Evolutionary conservation across 2,113 vertebrate species (phyloP).

Genomic region (Tragelaphus buxtoni): DNA sequence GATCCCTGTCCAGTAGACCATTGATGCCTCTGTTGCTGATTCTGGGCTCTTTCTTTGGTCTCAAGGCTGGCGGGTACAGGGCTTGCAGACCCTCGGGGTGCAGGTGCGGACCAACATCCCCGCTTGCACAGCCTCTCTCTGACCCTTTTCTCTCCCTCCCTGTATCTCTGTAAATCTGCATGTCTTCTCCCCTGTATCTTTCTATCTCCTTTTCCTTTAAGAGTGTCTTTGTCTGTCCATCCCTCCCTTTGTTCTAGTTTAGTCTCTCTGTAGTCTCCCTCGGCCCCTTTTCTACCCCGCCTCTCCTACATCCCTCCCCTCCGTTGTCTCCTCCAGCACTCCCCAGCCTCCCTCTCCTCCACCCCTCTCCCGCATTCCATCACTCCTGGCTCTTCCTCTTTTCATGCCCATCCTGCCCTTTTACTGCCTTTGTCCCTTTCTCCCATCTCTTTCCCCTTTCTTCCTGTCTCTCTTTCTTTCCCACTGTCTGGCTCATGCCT

Average conservation of each 20-base stretch:
- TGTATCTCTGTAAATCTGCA: not conserved
- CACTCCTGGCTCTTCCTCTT: not conserved
- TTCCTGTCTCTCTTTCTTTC: not conserved
- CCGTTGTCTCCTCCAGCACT: not conserved
- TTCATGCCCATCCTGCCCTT: not conserved
- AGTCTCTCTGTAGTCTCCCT: not conserved
- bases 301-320: not conserved
- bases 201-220: not conserved
- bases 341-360: not conserved
- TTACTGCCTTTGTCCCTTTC: not conserved
- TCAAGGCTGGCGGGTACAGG: not conserved
- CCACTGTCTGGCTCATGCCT: not conserved
- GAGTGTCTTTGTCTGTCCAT: not conserved
- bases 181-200: conserved; percentile 23
- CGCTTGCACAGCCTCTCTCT: not conserved
- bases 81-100: not conserved
- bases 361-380: too few species aligned
- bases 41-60: not conserved
- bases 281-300: not conserved
- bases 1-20: not conserved
- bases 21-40: not conserved
- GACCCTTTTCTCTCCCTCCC: not conserved
- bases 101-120: not conserved
- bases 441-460: not conserved
- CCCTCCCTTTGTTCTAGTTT: not conserved